Evolutionary conservation across 1,140 invertebrate species (phyloP).

Genomic region (Pseudomyrmex concolor): DNA sequence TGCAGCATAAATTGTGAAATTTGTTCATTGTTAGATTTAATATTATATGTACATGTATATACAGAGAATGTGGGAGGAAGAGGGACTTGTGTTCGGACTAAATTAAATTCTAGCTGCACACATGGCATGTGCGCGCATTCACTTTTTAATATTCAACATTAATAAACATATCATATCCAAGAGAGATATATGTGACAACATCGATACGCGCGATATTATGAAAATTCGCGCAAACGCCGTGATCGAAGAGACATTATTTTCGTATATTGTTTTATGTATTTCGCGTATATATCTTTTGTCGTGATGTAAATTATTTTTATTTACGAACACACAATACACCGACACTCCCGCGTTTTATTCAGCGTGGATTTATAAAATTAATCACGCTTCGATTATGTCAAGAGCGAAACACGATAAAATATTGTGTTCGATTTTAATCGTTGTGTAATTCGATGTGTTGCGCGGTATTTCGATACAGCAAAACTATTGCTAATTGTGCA

Average conservation of each 20-base stretch:
- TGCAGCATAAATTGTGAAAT: constrained; percentile 7
- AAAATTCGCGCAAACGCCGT: constrained; percentile 23
- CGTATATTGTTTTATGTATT: constrained; percentile 44
- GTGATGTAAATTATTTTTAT: constrained; percentile 43
- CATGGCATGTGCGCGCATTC: not conserved
- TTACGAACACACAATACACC: constrained; percentile 21
- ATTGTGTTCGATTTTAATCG: constrained; percentile 52
- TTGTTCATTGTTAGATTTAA: constrained; percentile 15
- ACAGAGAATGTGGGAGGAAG: too few species aligned
- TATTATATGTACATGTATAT: not conserved
- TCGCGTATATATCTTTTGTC: not conserved
- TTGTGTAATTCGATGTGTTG: constrained; percentile 28
- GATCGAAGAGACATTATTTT: constrained; percentile 40
- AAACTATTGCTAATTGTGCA: constrained; percentile 5
- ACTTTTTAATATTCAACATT: constrained; percentile 49
- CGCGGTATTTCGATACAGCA: constrained; percentile 24
- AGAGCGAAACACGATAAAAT: constrained; percentile 38
- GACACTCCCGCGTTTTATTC: not conserved
- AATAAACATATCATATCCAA: constrained; percentile 18
- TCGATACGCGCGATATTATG: constrained; percentile 25
- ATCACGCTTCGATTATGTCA: constrained; percentile 32
- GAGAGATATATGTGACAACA: constrained; percentile 43
- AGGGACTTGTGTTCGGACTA: not conserved
- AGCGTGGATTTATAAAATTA: constrained; percentile 44
- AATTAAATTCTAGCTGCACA: constrained; percentile 48